Conservation (phyloP, 1,140 invertebrate species). For the Elymnias hypermnestra region DNA sequence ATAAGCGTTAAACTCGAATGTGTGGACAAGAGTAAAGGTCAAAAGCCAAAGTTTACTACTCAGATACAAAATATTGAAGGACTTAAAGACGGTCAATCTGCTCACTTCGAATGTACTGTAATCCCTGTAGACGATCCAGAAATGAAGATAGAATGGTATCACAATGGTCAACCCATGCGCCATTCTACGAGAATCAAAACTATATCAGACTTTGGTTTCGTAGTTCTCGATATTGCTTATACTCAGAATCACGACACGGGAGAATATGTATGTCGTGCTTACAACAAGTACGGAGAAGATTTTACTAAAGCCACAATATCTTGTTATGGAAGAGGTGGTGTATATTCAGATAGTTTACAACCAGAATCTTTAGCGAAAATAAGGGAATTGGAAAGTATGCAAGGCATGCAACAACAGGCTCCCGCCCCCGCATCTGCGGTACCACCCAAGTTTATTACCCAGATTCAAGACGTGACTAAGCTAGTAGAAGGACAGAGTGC, state of each 20-base stretch:
- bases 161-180: constrained; percentile 90
- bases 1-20: constrained; percentile 90
- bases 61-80: constrained; percentile 91
- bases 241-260: constrained; percentile 95
- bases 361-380: constrained; percentile 95
- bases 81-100: constrained; percentile 93
- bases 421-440: constrained; percentile 83
- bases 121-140: constrained; percentile 94
- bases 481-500: constrained; percentile 95
- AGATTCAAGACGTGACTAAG: constrained; percentile 87
- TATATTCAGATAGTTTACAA: constrained; percentile 95
- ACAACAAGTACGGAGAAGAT: constrained; percentile 94
- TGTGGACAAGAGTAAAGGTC: constrained; percentile 88
- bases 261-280: constrained; percentile 92
- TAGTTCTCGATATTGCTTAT: constrained; percentile 95
- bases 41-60: constrained; percentile 89
- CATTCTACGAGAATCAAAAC: constrained; percentile 95
- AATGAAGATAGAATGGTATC: constrained; percentile 97
- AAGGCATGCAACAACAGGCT: constrained; percentile 77
- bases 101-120: constrained; percentile 94
- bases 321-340: constrained; percentile 90
- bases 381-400: constrained; percentile 88
- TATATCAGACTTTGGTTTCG: constrained; percentile 97
- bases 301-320: constrained; percentile 88
- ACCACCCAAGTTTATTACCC: constrained; percentile 93